A percentile compares a stretch with the other conserved stretches of the same genome.
Evolutionary conservation across 2,888 invertebrate species (phyloP).

Genomic region (Microctonus hyperodae): DNA sequence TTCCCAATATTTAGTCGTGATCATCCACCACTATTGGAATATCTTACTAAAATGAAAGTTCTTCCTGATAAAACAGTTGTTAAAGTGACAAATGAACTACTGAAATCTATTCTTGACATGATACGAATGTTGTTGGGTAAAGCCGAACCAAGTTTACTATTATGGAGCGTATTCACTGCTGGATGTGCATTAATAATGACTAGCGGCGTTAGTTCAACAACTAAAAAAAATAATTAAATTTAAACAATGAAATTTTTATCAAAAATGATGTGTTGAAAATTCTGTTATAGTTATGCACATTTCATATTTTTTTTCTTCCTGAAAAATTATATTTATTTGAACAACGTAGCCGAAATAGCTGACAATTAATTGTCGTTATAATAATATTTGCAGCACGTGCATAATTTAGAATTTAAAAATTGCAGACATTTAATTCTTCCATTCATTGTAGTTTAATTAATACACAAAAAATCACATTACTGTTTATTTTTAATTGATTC

Average conservation of each 20-base stretch:
- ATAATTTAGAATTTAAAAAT: neutral
- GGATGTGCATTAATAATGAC: constrained; percentile 67
- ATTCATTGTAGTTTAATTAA: neutral
- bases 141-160: constrained; percentile 66
- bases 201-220: constrained; percentile 40
- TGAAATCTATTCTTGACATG: constrained; percentile 64
- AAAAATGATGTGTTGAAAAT: constrained; percentile 16
- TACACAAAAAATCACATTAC: neutral
- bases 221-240: constrained; percentile 42
- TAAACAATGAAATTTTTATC: constrained; percentile 13
- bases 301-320: constrained; percentile 15
- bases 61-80: constrained; percentile 57
- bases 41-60: constrained; percentile 67
- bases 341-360: too few relatives aligned
- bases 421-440: neutral
- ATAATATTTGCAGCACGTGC: too few relatives aligned
- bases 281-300: constrained; percentile 35
- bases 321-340: neutral
- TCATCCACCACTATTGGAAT: constrained; percentile 68
- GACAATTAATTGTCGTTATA: too few relatives aligned
- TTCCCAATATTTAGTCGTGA: constrained; percentile 69
- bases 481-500: neutral
- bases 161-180: constrained; percentile 68
- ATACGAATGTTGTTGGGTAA: constrained; percentile 63
- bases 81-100: constrained; percentile 59